Evolutionary conservation across 2,888 invertebrate genomes (phyloP), one percentile per base, ranked within the genome.

Genomic region (Pterostichus niger): DNA sequence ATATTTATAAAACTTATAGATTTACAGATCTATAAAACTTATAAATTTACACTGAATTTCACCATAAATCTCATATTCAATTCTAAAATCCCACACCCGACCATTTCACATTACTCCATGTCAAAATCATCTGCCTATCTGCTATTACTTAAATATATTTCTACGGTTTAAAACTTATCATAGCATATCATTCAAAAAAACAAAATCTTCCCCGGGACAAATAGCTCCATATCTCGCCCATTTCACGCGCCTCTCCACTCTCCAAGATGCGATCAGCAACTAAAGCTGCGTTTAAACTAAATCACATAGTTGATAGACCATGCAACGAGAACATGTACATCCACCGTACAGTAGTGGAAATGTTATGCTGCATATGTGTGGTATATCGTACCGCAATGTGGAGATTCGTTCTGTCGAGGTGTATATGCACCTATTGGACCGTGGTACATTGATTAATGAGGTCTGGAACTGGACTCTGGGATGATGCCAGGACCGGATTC

Each of bases 391-490:
- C 17, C 9, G 33, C 33, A 40, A 35, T 71, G 68, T 17, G 31
- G 68, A 44, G 17, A 15, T 40, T 71, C 68, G 40, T 71, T 44
- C 44, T 77, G 77, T 56, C 17, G 35, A 64, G 61, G 79, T 79
- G 59, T 79, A 59, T 79, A 61, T 79, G 59, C 59, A 79, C 44
- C 78, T 79, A 59, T 59, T 40, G 44, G 79, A 61, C 61, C 79
- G 79, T 46, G 78, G 59, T 79, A 59, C 79, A 79, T 79, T 79
- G 79, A 79, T 79, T 79, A 79, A 79, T 64, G 79, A 64, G 64
- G 44, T 15, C 59, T 40, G 68, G 56, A 56, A 7, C 68, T 71
- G 68, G 44, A 71, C 68, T 56, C 68, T 71, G 68, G 68, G 68
- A 71, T 11, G 10, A 6, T 71, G 68, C 68, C 68, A 71, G 68